Percentiles rank a stretch among this genome's conserved stretches.
phyloP scores from a whole-genome alignment of 92 coral and sea anemone genomes.

The Porites evermanni region DNA sequence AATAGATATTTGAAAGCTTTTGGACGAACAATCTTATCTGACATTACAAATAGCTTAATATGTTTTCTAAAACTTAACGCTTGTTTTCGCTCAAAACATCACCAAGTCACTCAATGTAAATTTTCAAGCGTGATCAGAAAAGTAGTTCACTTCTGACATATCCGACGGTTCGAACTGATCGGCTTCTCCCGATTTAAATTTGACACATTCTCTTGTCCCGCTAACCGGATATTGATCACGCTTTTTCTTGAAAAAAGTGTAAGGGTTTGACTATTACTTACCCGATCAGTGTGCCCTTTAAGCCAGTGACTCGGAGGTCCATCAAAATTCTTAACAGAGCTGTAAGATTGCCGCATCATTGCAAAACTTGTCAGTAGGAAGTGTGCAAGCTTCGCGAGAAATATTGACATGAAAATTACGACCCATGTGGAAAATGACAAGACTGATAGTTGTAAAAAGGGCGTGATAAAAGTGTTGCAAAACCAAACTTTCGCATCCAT shows the following conservation, averaged over 20 bases:
- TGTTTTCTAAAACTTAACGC: not conserved
- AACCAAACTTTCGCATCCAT: conserved; percentile 24
- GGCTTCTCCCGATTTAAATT: too few relatives aligned
- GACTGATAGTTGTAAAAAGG: conserved; percentile 1
- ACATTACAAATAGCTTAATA: not conserved
- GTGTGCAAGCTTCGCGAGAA: conserved; percentile 35
- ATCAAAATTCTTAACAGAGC: conserved; percentile 21
- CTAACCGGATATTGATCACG: not conserved
- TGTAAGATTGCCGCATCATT: conserved; percentile 27
- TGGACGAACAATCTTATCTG: not conserved
- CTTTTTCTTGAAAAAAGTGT: not conserved
- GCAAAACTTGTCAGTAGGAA: conserved; percentile 42
- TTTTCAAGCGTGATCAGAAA: not conserved
- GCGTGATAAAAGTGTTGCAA: not conserved
- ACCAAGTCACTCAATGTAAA: not conserved
- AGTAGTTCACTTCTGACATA: too few relatives aligned
- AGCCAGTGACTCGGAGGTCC: conserved; percentile 58
- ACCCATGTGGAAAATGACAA: conserved; percentile 37
- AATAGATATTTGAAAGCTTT: not conserved
- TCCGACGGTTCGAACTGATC: too few relatives aligned
- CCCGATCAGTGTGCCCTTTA: conserved; percentile 50
- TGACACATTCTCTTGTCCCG: too few relatives aligned
- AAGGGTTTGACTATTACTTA: conserved; percentile 20
- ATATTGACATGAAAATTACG: conserved; percentile 19
- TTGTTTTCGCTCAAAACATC: not conserved